Evolutionary conservation across 2,113 vertebrate species (phyloP), one percentile per base, ranked within the genome.

Genomic region (Fulmarus glacialis): DNA sequence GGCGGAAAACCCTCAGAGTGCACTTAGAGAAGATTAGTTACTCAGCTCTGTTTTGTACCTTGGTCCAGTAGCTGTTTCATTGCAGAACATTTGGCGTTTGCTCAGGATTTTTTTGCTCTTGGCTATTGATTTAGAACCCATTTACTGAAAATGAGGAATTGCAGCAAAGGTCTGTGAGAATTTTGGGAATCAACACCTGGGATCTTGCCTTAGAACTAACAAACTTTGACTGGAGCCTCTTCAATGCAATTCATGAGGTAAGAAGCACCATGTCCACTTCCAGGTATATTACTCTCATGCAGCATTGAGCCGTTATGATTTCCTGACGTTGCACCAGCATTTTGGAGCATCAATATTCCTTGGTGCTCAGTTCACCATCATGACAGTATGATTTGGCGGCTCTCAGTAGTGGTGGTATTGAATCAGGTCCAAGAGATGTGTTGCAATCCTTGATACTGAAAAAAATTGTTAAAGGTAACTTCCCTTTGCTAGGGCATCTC

Each of bases 171-270:
- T 98, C 99, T 2, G 98, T 98, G 53, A 98, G 98, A 95, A 98
- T 99, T 98, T 98, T 99, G 88, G 99, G 98, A 94, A 99, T 99
- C 97, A 99, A 99, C 98, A 99, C 99, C 12, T 99, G 99, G 99
- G 99, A 99, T 88, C 98, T 99, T 70, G 99, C 99, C 66, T 98
- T 99, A 67, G 99, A 99, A 77, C 98, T 99, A 90, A 99, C 99
- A 68, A 99, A 99, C 97, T 99, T 99, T 93, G 99, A 99, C 96
- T 99, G 99, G 99, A 98, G 94, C 94, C 98, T 99, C 86, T 99
- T 99, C 97, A 99, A 98, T 95, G 99, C 99, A 13, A 98, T 99
- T 88, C 99, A 99, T 0, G 99, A 99, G 99, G 99, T 99, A 95
- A 97, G 98, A 78, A 94, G 56, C 36, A 58, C 20, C 12, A 11